Base-by-base conservation (phyloP, 2,797 vertebrate species). In the Sparus aurata region DNA sequence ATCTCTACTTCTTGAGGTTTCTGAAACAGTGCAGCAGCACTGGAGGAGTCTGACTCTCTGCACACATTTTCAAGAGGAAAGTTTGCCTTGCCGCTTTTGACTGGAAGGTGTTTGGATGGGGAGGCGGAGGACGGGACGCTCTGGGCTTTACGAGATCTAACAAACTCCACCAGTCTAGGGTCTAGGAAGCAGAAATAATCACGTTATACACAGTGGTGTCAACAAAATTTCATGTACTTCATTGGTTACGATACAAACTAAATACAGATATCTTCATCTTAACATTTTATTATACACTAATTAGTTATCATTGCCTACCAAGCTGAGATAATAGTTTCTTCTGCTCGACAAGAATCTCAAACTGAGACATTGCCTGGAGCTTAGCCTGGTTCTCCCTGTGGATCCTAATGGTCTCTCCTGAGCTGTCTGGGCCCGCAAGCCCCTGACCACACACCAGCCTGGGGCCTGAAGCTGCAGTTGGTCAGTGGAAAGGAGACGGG, bases 261-360 rank as follows among this genome's bases (percentile, higher is more conserved):
- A 54, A 43, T 27, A 49, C 18, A 77, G 7, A 77, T 67, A 25
- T 62, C 17, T 25, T 71, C 11, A 55, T 57, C 66, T 73, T 18
- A 59, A 63, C 3, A 41, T 38, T 25, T 41, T 9, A 54, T 60
- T 6, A 23, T 4, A 58, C 46, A 22, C 1, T 23, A 23, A 47
- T 71, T 16, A 46, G 34, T 8, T 27, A 63, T 41, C 38, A 22
- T 0, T 54, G 38, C 89, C 75, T 94, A 99, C 98, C 97, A 7
- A 99, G 95, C 80, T 98, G 97, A 81, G 93, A 88, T 79, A 98
- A 84, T 77, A 99, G 91, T 73, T 64, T 96, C 18, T 93, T 91
- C 84, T 96, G 98, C 73, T 99, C 97, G 78, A 96, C 93, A 25
- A 96, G 79, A 82, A 99, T 98, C 84, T 99, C 96, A 43, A 93